Base-by-base conservation (phyloP, 2,888 invertebrate genomes). In the Coecobrya sp. region DNA sequence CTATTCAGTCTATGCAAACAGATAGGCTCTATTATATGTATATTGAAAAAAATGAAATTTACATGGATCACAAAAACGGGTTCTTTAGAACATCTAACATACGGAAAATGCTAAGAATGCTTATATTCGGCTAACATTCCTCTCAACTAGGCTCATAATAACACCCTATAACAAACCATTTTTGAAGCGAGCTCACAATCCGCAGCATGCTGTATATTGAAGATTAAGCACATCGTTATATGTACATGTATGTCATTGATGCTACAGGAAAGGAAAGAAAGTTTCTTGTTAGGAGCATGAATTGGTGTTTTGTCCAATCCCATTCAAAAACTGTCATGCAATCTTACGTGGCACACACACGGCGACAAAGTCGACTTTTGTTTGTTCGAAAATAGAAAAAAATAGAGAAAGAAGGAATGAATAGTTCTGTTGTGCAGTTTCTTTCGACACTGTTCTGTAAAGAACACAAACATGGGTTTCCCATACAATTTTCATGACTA, bases 401-500 rank as follows among this genome's bases (percentile, higher is more conserved):
- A 59, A 55, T 52, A 79, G 5, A 8, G 27, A n/a, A 2, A 25
- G 36, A 79, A 25, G 2, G 42, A 73, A 19, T n/a, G 36, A 19
- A 16, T 73, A 42, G 1, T 73, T 25, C 10, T 22, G 0, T 27
- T 27, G 65, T 25, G 11, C 4, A 65, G 19, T 11, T 11, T n/a
- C n/a, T n/a, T 27, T 65, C 16, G 8, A 27, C 11, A 22, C 65
- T 42, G 3, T 11, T 30, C 36, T 11, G 30, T 30, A 62, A 42
- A 19, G 68, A 25, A 16, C 25, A 79, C 27, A 79, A 79, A 79
- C 49, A 65, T 65, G 65, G 59, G 36, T 59, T 81, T 25, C 49
- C 55, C 59, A n/a, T 81, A 81, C 81, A 81, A 81, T 81, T 81
- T 81, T 81, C 81, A 59, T 59, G 81, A 59, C 55, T 55, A 55